These are phyloP conservation scores for Pandemis heparana DNA, from an alignment of 2,888 invertebrate species.

Conservation along the genomic window DNA sequence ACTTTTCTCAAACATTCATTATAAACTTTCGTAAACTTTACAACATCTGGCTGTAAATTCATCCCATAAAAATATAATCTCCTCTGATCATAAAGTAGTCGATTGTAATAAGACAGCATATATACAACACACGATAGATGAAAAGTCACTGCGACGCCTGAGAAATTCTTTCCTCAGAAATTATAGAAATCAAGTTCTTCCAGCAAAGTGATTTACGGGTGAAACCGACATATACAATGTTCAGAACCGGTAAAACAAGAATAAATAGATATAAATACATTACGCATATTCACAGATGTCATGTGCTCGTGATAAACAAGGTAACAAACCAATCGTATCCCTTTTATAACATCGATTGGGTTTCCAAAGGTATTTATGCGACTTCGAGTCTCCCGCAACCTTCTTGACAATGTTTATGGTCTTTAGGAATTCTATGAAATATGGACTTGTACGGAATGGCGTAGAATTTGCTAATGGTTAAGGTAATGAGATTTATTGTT, in stretches of 20 bases:
- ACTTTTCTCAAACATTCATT: too few relatives aligned
- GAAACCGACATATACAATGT: background rate
- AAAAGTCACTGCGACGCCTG: background rate
- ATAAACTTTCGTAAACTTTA: background rate
- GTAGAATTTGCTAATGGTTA: conserved; percentile 43
- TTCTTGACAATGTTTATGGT: conserved; percentile 60
- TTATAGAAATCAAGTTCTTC: conserved; percentile 1
- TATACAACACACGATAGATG: background rate
- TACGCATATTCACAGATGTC: conserved; percentile 5
- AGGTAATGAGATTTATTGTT: conserved; percentile 43
- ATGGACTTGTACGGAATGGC: conserved; percentile 43
- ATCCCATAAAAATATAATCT: background rate
- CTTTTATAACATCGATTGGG: conserved; percentile 16
- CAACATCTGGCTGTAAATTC: background rate
- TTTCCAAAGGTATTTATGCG: conserved; percentile 50
- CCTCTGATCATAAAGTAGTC: background rate
- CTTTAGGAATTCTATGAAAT: conserved; percentile 52
- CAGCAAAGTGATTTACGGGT: background rate
- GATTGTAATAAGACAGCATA: background rate
- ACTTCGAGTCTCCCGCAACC: conserved; percentile 50
- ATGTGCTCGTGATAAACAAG: background rate
- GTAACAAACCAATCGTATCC: conserved; percentile 19
- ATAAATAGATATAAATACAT: background rate
- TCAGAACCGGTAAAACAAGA: background rate
- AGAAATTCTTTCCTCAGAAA: conserved; percentile 7